A percentile compares a stretch with the other conserved stretches of the same genome.
These are phyloP conservation scores for Nesoenas mayeri DNA, from an alignment of 2,113 vertebrate species.

Conservation along the genomic window DNA sequence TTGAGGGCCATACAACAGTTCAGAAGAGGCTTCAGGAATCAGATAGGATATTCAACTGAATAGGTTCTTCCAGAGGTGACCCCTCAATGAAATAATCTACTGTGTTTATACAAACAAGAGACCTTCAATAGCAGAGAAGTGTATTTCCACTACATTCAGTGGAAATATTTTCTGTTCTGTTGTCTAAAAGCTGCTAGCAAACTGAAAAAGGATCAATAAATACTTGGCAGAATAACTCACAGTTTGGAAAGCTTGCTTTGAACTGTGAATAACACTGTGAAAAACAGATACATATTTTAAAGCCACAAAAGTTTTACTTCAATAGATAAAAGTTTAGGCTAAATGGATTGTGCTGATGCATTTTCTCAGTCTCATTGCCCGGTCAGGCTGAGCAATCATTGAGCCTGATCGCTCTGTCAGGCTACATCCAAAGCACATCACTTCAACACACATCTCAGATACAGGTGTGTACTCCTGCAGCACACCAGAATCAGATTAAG, in stretches of 20 bases:
- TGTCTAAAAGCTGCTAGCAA: not conserved
- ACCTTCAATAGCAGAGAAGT: not conserved
- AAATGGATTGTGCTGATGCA: not conserved
- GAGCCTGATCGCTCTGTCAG: not conserved
- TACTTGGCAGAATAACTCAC: not conserved
- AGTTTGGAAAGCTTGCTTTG: not conserved
- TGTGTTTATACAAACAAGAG: not conserved
- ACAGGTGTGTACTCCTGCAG: not conserved
- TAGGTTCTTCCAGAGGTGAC: not conserved
- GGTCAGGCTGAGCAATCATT: not conserved
- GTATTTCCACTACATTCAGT: not conserved
- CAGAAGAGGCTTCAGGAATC: not conserved
- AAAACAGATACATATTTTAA: not conserved
- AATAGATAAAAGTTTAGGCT: not conserved
- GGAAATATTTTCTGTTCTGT: not conserved
- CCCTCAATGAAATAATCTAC: not conserved
- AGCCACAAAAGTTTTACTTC: not conserved
- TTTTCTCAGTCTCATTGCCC: not conserved
- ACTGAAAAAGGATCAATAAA: not conserved
- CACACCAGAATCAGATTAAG: not conserved
- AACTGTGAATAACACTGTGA: not conserved
- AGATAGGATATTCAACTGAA: not conserved
- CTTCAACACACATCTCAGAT: not conserved
- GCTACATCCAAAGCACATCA: not conserved
- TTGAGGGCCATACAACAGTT: not conserved